Conservation (phyloP, 1,140 invertebrate genomes). For the Cotesia chilonis region DNA sequence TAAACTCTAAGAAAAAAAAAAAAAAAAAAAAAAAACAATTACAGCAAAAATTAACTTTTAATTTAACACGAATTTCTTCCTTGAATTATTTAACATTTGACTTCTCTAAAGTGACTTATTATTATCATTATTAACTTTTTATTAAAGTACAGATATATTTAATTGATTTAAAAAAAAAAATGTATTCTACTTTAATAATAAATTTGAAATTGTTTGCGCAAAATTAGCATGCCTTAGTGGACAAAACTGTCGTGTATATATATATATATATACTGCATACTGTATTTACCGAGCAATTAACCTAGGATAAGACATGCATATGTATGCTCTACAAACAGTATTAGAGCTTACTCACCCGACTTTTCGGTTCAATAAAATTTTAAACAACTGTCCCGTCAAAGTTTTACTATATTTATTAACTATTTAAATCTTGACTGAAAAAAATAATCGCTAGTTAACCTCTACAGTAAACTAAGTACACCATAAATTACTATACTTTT, state of each 20-base stretch:
- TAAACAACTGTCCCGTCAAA: conserved; percentile 15
- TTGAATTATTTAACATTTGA: too few relatives aligned
- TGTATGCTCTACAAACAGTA: conserved; percentile 34
- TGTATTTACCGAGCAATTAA: conserved; percentile 42
- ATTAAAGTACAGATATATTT: too few relatives aligned
- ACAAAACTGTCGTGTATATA: background rate
- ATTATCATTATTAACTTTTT: too few relatives aligned
- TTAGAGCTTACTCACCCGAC: conserved; percentile 13
- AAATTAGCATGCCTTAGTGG: too few relatives aligned
- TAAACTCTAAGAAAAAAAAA: too few relatives aligned
- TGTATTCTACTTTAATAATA: too few relatives aligned
- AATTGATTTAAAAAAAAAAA: too few relatives aligned
- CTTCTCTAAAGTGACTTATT: too few relatives aligned
- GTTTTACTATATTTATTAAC: background rate
- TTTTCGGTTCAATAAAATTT: conserved; percentile 31
- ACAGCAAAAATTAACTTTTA: conserved; percentile 27
- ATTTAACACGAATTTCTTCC: too few relatives aligned
- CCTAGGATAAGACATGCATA: conserved; percentile 35
- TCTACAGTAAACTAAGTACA: too few relatives aligned
- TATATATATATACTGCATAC: background rate
- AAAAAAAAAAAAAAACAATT: background rate
- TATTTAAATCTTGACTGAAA: background rate
- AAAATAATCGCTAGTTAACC: background rate
- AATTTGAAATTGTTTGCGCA: too few relatives aligned
- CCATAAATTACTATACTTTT: too few relatives aligned